Base-by-base conservation (phyloP, 2,888 invertebrate genomes). In the Cylindroiulus punctatus region DNA sequence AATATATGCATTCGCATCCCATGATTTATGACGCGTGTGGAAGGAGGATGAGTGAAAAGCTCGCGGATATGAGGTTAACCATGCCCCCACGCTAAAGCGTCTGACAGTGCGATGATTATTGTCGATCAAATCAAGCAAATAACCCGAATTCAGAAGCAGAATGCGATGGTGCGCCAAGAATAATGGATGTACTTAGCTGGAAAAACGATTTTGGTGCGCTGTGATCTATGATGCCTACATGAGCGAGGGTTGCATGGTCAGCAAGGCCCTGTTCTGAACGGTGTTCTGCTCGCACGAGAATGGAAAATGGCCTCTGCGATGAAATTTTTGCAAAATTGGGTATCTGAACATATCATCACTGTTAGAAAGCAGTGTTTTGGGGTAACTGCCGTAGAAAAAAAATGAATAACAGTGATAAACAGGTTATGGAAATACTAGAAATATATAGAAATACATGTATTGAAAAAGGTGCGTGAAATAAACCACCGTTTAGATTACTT, bases 31-130 rank as follows among this genome's bases (percentile, higher is more conserved):
- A n/a, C 42, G 83, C 22, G 40, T 22, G 22, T n/a, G 19, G 83
- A 42, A 83, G 83, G 36, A 83, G 83, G 83, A 83, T 40, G 83
- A 83, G 83, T 40, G 42, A 42, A 42, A 83, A 42, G 83, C 40
- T 32, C 42, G 83, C 40, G 42, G 40, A 42, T 40, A 83, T 83
- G 83, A 83, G 42, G 42, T 42, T 83, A 42, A 83, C 65, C 65
- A 65, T 65, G 65, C 65, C 40, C 65, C 65, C 65, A 65, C 26
- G 65, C 65, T 65, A 65, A 26, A 26, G 26, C 26, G 22, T 4
- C 65, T 65, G 65, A 65, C 65, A 26, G 65, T 22, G 65, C 65
- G 26, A 65, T 65, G 65, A 65, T 65, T 65, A 65, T 65, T 65
- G 65, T 65, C 65, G 65, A 65, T 22, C 65, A 65, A 65, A 65